These are phyloP conservation scores for Minunthozetes semirufus DNA, from an alignment of 2,888 invertebrate genomes.

Conservation along the genomic window DNA sequence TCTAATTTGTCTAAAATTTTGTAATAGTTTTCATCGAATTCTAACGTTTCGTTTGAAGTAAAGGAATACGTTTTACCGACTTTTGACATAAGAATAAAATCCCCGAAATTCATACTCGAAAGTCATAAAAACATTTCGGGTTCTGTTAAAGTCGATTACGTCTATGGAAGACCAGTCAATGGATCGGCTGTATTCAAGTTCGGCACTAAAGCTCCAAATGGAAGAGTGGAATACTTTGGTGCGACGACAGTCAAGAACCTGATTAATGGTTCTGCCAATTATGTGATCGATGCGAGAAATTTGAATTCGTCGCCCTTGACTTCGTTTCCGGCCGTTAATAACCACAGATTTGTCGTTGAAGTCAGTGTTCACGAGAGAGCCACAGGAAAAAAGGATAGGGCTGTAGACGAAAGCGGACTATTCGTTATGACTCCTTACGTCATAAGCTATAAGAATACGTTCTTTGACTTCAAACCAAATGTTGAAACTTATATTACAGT, in stretches of 20 bases:
- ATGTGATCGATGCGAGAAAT: background rate
- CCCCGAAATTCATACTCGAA: conserved; percentile 40
- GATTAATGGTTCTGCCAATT: conserved; percentile 27
- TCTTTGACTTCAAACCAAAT: conserved; percentile 25
- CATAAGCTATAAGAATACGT: conserved; percentile 29
- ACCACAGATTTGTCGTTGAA: conserved; percentile 39
- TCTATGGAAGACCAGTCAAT: conserved; percentile 38
- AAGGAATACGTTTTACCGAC: conserved; percentile 42
- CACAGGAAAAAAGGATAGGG: conserved; percentile 39
- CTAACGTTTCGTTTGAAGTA: conserved; percentile 38
- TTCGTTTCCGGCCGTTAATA: conserved; percentile 30
- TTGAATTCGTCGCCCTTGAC: background rate
- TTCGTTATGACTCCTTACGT: conserved; percentile 38
- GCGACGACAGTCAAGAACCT: conserved; percentile 2
- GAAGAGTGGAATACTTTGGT: conserved; percentile 33
- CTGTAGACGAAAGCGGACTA: conserved; percentile 24
- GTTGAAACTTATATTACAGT: conserved; percentile 26
- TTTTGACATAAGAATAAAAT: conserved; percentile 40
- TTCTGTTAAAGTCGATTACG: conserved; percentile 26
- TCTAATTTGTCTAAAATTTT: background rate
- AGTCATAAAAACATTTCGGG: conserved; percentile 33
- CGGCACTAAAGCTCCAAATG: conserved; percentile 35
- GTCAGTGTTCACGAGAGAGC: conserved; percentile 41
- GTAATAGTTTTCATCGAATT: conserved; percentile 10
- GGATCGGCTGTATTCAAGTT: conserved; percentile 40